Percentiles rank a stretch among this genome's conserved stretches.
phyloP scores from a whole-genome alignment of 2,797 vertebrate species.

The Ataeniobius toweri region DNA sequence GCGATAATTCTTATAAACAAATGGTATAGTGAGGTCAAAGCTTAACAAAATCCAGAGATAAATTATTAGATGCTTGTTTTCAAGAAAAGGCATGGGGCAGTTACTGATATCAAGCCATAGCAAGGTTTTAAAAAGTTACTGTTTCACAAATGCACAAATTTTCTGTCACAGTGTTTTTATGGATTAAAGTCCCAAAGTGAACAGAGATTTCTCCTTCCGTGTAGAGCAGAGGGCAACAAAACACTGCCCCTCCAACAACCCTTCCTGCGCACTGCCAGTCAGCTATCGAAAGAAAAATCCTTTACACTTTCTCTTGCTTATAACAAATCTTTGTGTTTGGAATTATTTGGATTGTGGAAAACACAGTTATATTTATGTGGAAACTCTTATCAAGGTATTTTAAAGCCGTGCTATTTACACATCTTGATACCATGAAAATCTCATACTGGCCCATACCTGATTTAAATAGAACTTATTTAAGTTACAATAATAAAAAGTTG shows the following conservation, averaged over 20 bases:
- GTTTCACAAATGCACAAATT: not conserved
- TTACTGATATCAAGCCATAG: not conserved
- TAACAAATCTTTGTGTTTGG: no score
- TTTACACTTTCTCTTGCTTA: no score
- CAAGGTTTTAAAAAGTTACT: no score
- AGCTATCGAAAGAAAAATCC: not conserved
- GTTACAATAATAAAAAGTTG: constrained; percentile 15
- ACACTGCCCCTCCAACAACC: not conserved
- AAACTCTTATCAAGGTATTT: not conserved
- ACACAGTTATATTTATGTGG: not conserved
- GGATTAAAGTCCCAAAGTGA: not conserved
- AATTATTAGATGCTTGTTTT: not conserved
- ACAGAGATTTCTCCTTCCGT: not conserved
- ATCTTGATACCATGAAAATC: not conserved
- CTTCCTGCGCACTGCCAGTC: not conserved
- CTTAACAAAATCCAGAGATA: not conserved
- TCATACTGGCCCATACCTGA: not conserved
- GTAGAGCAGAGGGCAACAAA: not conserved
- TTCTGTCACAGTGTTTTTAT: not conserved
- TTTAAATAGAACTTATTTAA: not conserved
- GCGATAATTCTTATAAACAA: not conserved
- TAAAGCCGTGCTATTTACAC: not conserved
- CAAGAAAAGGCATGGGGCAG: not conserved
- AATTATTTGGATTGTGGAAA: not conserved
- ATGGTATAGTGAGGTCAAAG: not conserved